Percentiles rank a stretch among this genome's conserved stretches.
Evolutionary conservation across 2,113 vertebrate genomes (phyloP).

Genomic region (Amphilophus citrinellus): DNA sequence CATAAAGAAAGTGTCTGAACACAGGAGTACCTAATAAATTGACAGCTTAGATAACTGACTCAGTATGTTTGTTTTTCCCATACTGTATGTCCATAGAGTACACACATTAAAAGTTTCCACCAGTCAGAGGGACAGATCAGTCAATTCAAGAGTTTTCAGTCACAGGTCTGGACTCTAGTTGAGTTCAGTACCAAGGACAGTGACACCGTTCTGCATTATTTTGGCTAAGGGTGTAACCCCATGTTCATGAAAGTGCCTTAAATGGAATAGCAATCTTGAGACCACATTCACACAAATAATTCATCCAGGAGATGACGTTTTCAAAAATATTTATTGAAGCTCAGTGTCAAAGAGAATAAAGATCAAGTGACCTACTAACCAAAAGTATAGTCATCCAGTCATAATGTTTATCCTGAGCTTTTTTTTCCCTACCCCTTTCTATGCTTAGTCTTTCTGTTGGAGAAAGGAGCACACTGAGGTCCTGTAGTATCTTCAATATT

Average conservation of each 20-base stretch:
- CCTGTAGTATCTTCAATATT: background rate
- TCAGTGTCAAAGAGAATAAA: background rate
- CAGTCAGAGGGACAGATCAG: background rate
- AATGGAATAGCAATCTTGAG: background rate
- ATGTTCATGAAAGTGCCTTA: background rate
- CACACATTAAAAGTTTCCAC: background rate
- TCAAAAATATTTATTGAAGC: background rate
- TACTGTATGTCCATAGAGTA: background rate
- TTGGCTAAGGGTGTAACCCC: background rate
- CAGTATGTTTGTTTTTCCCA: background rate
- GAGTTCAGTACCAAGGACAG: background rate
- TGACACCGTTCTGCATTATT: background rate
- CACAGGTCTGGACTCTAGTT: background rate
- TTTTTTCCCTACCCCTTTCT: background rate
- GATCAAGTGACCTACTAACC: background rate
- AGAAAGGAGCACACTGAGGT: background rate
- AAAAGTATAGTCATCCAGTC: background rate
- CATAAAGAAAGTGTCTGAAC: no score
- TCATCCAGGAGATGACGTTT: background rate
- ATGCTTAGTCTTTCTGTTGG: background rate
- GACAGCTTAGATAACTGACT: background rate
- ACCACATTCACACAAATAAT: background rate
- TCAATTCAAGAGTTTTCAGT: background rate
- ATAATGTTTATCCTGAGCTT: background rate
- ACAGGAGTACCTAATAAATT: no score